phyloP scores from a whole-genome alignment of 2,113 vertebrate genomes.

The Pundamilia nyererei region DNA sequence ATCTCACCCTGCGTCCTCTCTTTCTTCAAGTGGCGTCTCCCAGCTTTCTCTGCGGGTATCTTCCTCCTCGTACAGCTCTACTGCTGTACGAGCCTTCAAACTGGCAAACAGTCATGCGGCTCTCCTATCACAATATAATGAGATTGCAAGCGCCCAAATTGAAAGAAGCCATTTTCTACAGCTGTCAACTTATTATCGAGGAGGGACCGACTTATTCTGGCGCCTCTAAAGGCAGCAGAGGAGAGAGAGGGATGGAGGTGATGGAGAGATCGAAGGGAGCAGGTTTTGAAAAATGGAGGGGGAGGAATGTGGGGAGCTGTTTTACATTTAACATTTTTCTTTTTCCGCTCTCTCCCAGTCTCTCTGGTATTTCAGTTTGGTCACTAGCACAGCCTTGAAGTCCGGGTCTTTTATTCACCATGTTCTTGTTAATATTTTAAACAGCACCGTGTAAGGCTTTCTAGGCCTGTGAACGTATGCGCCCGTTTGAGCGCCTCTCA shows the following conservation, averaged over 20 bases:
- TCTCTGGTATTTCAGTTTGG: conserved; percentile 18
- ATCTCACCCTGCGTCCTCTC: background rate
- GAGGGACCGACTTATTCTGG: conserved; percentile 48
- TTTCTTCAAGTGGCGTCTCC: conserved; percentile 1
- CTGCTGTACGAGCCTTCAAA: conserved; percentile 24
- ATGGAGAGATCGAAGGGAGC: conserved; percentile 22
- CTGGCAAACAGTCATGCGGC: conserved; percentile 58
- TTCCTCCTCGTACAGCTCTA: background rate
- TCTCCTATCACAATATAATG: conserved; percentile 64
- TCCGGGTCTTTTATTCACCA: conserved; percentile 16
- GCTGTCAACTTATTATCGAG: conserved; percentile 74
- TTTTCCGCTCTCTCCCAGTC: background rate
- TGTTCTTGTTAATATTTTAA: conserved; percentile 34
- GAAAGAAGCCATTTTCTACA: conserved; percentile 78
- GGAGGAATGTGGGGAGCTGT: conserved; percentile 22
- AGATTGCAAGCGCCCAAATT: conserved; percentile 67
- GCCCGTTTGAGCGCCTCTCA: background rate
- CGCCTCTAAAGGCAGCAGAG: conserved; percentile 33
- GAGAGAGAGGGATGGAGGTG: conserved; percentile 20
- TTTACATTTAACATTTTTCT: conserved; percentile 64
- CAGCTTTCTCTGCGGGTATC: background rate
- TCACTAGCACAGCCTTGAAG: conserved; percentile 37
- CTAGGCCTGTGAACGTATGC: background rate
- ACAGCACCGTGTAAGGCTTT: background rate
- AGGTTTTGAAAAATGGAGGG: conserved; percentile 17